Evolutionary conservation across 2,888 invertebrate species (phyloP).

Genomic region (Gastracanthus pulcherrimus): DNA sequence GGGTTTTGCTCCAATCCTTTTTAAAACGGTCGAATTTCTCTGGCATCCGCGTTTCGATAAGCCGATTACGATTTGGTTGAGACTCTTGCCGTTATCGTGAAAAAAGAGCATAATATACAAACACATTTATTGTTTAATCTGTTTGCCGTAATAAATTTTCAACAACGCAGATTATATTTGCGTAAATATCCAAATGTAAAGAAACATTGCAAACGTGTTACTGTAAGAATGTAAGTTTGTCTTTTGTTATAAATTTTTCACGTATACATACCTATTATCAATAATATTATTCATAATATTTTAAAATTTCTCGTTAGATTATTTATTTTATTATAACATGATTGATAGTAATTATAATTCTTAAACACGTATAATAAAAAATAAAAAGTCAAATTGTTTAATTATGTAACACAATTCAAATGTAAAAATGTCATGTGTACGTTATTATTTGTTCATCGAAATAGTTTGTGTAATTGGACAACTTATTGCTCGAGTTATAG

Average conservation of each 20-base stretch:
- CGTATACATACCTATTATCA: too few relatives aligned
- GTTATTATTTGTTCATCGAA: too few relatives aligned
- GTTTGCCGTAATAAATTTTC: neutral
- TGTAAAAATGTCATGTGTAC: too few relatives aligned
- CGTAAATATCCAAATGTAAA: neutral
- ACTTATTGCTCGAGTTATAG: too few relatives aligned
- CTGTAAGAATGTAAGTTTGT: neutral
- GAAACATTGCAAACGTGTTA: neutral
- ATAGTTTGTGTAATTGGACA: too few relatives aligned
- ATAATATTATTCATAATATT: too few relatives aligned
- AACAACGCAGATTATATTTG: neutral
- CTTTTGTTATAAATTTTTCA: neutral
- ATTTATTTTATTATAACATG: too few relatives aligned
- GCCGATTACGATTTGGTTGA: conserved; percentile 31
- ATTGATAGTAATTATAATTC: too few relatives aligned
- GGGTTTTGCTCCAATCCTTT: neutral
- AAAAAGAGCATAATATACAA: neutral
- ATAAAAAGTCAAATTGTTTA: too few relatives aligned
- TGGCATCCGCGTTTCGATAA: conserved; percentile 4
- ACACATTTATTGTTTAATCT: conserved; percentile 18
- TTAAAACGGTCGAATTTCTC: neutral
- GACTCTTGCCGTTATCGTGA: neutral
- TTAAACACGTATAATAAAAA: too few relatives aligned
- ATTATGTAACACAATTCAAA: too few relatives aligned
- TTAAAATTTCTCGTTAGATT: too few relatives aligned